Evolutionary conservation across 2,113 vertebrate species (phyloP), one percentile per base, ranked within the genome.

Genomic region (Carassius auratus): DNA sequence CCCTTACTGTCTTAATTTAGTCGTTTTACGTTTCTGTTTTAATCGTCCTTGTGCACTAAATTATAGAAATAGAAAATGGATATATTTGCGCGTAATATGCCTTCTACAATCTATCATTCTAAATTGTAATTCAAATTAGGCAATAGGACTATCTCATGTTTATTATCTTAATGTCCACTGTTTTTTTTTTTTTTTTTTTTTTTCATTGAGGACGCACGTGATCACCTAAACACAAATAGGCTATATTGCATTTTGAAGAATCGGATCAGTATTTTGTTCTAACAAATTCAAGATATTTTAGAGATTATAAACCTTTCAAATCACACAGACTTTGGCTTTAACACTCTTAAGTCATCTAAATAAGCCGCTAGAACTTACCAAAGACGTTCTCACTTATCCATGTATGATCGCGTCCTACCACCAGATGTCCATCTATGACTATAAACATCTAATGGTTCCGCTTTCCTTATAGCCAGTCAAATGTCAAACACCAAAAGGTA

Each of bases 351-450:
- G 14, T 36, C 5, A 19, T 42, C 33, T 73, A 15, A 61, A 42
- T 36, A 12, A 42, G 12, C 55, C 38, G 76, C 4, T 62, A 23
- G 12, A 52, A 8, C 17, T 1, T 15, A 23, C 21, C 33, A 17
- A 19, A 77, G 50, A 57, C 8, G 26, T 55, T 19, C 26, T 8
- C 8, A 57, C 14, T 26, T n/a, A 12, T 4, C 19, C 19, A 17
- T 87, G 88, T 86, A 88, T 21, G 7, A 36, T 61, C 50, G n/a
- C 4, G 0, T 38, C 0, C 4, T 6, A 26, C 91, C 94, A 87
- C 84, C 77, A 94, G 94, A 89, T 89, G 94, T 87, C 94, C 0
- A 85, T 89, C 88, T 86, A 91, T 91, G 36, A 92, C 90, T 90
- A 88, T 75, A 69, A 84, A 85, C 45, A 8, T 75, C 23, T 55